Percentiles rank a stretch among this genome's conserved stretches.
These are phyloP conservation scores for Nyctalus aviator DNA, from an alignment of 2,797 vertebrate genomes.

Conservation along the genomic window DNA sequence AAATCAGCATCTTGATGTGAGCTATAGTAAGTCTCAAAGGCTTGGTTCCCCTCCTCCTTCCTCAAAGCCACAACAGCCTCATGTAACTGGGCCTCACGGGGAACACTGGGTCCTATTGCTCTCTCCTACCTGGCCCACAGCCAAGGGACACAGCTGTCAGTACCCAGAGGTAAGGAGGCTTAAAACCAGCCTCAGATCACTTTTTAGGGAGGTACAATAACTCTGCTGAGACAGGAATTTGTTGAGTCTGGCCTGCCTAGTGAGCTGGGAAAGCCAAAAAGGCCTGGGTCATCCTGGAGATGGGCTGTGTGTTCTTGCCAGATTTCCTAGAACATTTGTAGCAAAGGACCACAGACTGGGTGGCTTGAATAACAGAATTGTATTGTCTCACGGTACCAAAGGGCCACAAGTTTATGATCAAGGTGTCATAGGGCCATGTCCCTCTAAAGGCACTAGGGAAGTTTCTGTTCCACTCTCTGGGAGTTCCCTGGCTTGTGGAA, in stretches of 20 bases:
- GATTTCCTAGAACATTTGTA: neutral
- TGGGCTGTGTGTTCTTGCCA: neutral
- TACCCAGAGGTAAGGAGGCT: neutral
- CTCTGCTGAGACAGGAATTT: neutral
- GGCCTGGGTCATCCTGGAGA: neutral
- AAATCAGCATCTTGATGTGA: neutral
- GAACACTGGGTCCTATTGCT: neutral
- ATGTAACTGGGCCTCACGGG: neutral
- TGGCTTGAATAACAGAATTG: neutral
- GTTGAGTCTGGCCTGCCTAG: neutral
- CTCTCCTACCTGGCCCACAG: neutral
- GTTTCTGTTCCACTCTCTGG: neutral
- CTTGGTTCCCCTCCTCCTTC: neutral
- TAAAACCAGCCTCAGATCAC: neutral
- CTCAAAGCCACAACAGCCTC: neutral
- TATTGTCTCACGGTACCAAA: neutral
- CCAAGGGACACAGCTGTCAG: neutral
- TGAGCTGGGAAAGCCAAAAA: neutral
- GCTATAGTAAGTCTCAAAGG: neutral
- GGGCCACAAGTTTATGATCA: neutral
- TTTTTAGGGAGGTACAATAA: neutral
- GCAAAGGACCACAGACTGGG: neutral
- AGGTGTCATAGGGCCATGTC: fast-evolving
- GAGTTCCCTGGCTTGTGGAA: neutral
- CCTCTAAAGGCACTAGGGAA: neutral